Evolutionary conservation across 2,113 vertebrate species (phyloP).

Genomic region (Antigone vipio): DNA sequence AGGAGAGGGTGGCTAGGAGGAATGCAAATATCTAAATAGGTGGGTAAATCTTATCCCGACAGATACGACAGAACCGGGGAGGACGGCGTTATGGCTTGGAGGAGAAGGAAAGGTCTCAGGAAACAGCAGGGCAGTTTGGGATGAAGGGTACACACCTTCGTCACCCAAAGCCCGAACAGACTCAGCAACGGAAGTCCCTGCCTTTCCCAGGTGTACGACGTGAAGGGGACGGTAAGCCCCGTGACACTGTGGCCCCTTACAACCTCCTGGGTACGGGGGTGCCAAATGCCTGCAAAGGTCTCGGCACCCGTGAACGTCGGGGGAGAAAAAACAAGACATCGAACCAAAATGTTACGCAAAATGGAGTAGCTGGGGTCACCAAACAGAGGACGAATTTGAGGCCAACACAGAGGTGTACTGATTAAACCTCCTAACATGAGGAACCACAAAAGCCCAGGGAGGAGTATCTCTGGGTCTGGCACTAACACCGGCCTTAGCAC

Average conservation of each 20-base stretch:
- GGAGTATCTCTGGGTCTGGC: not conserved
- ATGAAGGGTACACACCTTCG: not conserved
- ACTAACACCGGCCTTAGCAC: rapidly evolving
- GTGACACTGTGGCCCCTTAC: too few relatives aligned
- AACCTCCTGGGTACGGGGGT: not conserved
- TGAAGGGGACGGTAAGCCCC: rapidly evolving
- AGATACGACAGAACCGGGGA: not conserved
- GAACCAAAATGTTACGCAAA: not conserved
- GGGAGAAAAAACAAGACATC: not conserved
- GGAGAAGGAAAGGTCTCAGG: not conserved
- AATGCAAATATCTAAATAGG: not conserved
- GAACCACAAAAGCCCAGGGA: rapidly evolving
- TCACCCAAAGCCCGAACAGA: not conserved
- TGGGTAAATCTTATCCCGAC: not conserved
- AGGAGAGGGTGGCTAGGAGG: not conserved
- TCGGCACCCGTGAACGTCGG: rapidly evolving
- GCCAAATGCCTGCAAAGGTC: not conserved
- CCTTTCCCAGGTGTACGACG: rapidly evolving
- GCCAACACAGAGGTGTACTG: not conserved
- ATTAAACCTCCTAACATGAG: not conserved
- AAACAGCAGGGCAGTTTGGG: not conserved
- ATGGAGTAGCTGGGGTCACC: not conserved
- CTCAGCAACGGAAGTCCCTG: not conserved
- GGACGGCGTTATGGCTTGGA: not conserved
- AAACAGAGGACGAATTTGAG: not conserved